phyloP scores from a whole-genome alignment of 2,797 vertebrate genomes.

The Melanotaenia pygmaea region DNA sequence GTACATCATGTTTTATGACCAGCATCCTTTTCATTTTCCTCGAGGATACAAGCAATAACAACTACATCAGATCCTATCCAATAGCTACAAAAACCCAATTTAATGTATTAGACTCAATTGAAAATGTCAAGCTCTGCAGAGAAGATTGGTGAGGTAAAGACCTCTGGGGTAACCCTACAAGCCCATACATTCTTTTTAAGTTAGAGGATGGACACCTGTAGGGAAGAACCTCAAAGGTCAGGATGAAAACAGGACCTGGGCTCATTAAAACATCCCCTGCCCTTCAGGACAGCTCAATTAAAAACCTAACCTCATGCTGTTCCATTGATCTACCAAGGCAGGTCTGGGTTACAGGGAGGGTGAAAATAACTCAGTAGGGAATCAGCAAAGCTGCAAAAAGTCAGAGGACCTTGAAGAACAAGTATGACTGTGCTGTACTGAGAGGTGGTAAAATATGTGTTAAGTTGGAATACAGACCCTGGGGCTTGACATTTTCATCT shows the following conservation, averaged over 20 bases:
- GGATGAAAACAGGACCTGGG: conserved; percentile 71
- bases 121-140: conserved; percentile 68
- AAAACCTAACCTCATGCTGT: conserved; percentile 65
- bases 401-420: conserved; percentile 32
- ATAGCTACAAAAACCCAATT: background rate
- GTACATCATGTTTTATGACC: background rate
- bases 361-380: conserved; percentile 32
- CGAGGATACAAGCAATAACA: background rate
- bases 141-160: conserved; percentile 44
- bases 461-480: background rate
- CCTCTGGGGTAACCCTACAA: conserved; percentile 55
- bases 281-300: conserved; percentile 78
- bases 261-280: conserved; percentile 78
- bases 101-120: conserved; percentile 26
- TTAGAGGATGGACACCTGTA: conserved; percentile 77
- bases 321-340: conserved; percentile 75
- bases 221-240: conserved; percentile 78
- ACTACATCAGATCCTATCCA: background rate
- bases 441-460: background rate
- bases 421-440: background rate
- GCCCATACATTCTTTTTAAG: conserved; percentile 72
- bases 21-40: conserved; percentile 1
- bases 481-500: background rate
- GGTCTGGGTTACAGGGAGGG: conserved; percentile 44
- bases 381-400: conserved; percentile 37